Base-by-base conservation (phyloP, 1,140 invertebrate species). In the Vanessa tameamea region DNA sequence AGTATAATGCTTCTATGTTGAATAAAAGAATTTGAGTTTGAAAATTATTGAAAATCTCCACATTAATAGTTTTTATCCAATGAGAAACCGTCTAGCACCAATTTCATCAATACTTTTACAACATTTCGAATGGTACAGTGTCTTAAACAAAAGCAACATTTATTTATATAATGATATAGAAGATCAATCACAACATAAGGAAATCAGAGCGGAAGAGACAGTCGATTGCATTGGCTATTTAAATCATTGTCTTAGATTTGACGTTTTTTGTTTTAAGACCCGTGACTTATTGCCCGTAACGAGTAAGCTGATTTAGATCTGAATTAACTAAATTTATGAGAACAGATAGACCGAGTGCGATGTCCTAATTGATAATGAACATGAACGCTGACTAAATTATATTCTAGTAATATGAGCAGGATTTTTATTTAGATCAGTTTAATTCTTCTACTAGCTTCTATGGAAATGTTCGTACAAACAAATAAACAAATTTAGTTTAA, bases 191-290 rank as follows among this genome's bases (percentile, higher is more conserved):
- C 57, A 61, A 31, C 26, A 31, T 31, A 6, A 61, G 14, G 26
- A 26, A 61, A 61, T 9, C 57, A 15, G 14, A 61, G 31, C 57
- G 57, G 57, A 61, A 61, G 16, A 23, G 14, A 37, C 57, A 9
- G 57, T 61, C 2, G 4, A 61, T 61, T 61, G 26, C 4, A 15
- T 59, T n/a, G 23, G 43, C 15, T 61, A 61, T 31, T 61, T 31
- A 6, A 61, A 68, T 47, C 61, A 85, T 55, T 72, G 20, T 66
- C 23, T 69, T 72, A 61, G 12, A 15, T 59, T 59, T 26, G 55
- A 9, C 31, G 11, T 59, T 69, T 69, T 53, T 57, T 43, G 73
- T 65, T 55, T 55, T 20, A 57, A 65, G 47, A 47, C 65, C 65
- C n/a, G 61, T n/a, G 12, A 57, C 37, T 59, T 69, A 64, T 65